phyloP scores from a whole-genome alignment of 1,140 invertebrate genomes.

The Wasmannia auropunctata region DNA sequence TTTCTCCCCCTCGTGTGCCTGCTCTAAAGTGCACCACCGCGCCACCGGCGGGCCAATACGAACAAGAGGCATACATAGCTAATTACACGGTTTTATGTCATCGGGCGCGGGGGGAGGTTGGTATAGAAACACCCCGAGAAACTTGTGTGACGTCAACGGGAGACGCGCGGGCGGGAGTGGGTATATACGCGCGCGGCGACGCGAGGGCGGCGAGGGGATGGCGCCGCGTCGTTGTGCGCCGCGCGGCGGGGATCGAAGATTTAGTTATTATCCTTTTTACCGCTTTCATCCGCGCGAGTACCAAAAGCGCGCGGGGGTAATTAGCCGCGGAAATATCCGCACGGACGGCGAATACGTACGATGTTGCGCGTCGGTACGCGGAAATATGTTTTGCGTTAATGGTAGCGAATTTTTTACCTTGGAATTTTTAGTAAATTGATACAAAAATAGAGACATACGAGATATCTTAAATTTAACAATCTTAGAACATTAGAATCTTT shows the following conservation, averaged over 20 bases:
- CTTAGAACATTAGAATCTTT: too few species aligned
- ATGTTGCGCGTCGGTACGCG: not conserved
- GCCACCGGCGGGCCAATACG: conserved; percentile 77
- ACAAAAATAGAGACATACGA: not conserved
- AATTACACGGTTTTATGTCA: conserved; percentile 81
- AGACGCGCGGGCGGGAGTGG: not conserved
- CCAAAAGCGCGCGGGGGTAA: conserved; percentile 32
- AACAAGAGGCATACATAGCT: conserved; percentile 79
- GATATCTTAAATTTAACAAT: too few species aligned
- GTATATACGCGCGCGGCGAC: too few species aligned
- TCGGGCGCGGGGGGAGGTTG: conserved; percentile 47
- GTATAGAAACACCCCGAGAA: conserved; percentile 66
- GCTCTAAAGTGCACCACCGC: conserved; percentile 76
- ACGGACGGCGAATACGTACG: not conserved
- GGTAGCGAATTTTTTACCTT: not conserved
- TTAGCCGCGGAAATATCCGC: conserved; percentile 36
- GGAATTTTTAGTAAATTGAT: not conserved
- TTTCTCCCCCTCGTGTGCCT: conserved; percentile 52
- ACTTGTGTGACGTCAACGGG: conserved; percentile 62
- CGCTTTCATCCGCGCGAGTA: conserved; percentile 12
- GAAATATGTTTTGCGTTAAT: not conserved
- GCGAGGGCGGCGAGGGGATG: not conserved
- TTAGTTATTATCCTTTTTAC: conserved; percentile 56
- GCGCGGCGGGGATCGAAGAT: conserved; percentile 41
- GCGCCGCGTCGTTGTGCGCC: conserved; percentile 19